Percentiles rank a stretch among this genome's conserved stretches.
Conservation (phyloP, 2,113 vertebrate species). For the Malurus elegans region DNA sequence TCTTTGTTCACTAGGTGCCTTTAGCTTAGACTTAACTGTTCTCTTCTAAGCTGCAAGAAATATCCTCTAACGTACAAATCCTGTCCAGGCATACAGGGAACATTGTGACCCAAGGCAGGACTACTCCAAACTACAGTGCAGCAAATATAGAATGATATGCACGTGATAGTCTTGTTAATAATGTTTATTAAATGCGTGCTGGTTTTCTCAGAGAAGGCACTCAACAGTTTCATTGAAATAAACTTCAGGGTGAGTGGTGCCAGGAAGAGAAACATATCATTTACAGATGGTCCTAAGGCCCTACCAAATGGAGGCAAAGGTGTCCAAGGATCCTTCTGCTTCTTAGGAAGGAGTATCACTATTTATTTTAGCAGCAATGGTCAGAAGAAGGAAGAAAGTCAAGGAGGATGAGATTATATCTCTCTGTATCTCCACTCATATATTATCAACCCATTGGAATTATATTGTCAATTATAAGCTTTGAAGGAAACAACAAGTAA, state of each 20-base stretch:
- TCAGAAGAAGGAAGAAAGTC: neutral
- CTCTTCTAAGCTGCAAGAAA: neutral
- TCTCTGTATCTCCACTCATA: neutral
- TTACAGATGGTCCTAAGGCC: neutral
- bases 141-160: neutral
- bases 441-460: neutral
- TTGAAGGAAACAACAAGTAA: neutral
- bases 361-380: neutral
- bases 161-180: fast-evolving
- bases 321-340: neutral
- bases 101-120: neutral
- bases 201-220: neutral
- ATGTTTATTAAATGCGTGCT: neutral
- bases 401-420: neutral
- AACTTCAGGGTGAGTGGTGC: neutral
- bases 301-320: neutral
- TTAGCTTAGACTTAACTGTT: neutral
- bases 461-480: neutral
- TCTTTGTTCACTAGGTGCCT: neutral
- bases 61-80: neutral
- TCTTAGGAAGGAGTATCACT: neutral
- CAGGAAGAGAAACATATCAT: neutral
- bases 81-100: neutral
- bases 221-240: neutral
- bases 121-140: neutral